These are phyloP conservation scores for Threskiornis aethiopicus DNA, from an alignment of 2,797 vertebrate species.

Conservation along the genomic window DNA sequence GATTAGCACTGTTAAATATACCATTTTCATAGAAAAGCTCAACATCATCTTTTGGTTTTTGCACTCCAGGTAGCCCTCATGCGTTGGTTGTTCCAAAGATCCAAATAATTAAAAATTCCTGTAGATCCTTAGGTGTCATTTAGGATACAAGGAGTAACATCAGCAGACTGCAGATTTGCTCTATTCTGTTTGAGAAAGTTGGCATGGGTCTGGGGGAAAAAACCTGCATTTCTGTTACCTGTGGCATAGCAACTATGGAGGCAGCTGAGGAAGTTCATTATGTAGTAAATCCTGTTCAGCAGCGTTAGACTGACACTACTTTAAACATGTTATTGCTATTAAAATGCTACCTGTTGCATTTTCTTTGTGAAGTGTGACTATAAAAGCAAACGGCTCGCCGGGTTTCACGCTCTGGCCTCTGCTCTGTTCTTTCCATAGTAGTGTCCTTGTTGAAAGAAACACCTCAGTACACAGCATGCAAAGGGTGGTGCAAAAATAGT, in stretches of 20 bases:
- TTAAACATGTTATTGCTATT: neutral
- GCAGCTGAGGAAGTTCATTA: neutral
- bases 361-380: neutral
- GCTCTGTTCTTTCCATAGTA: neutral
- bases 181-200: neutral
- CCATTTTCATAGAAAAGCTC: neutral
- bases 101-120: neutral
- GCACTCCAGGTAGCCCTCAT: neutral
- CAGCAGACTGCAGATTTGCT: neutral
- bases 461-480: neutral
- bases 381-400: neutral
- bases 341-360: neutral
- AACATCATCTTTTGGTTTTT: neutral
- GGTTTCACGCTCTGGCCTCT: neutral
- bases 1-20: neutral
- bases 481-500: slow-evolving; percentile 83
- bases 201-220: neutral
- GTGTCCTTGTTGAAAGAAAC: neutral
- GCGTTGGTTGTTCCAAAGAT: neutral
- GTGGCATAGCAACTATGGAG: neutral
- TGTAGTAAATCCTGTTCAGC: neutral
- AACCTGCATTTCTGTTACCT: neutral
- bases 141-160: neutral
- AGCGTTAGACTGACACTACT: neutral
- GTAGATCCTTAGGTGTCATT: neutral